Percentiles rank a stretch among this genome's conserved stretches.
These are phyloP conservation scores for Myotis yumanensis DNA, from an alignment of 2,113 vertebrate species.

Conservation along the genomic window DNA sequence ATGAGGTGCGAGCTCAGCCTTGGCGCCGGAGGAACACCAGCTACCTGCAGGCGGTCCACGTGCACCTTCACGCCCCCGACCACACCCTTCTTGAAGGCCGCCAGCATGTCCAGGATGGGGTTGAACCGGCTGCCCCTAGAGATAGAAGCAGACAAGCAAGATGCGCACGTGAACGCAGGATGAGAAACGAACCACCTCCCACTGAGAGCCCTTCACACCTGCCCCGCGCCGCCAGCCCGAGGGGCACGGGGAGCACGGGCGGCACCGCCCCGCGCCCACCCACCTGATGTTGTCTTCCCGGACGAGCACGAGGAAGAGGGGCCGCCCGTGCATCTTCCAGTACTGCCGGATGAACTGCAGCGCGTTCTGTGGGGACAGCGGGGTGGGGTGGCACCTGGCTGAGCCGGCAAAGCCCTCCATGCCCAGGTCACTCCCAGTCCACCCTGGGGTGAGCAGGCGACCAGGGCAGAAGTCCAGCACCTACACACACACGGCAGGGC, in stretches of 20 bases:
- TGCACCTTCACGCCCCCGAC: constrained; percentile 98
- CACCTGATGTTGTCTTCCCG: constrained; percentile 99
- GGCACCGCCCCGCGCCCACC: background rate
- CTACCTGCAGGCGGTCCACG: constrained; percentile 96
- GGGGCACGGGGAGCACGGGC: background rate
- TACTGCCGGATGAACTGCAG: constrained; percentile 98
- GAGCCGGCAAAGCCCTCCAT: background rate
- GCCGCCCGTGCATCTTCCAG: constrained; percentile 98
- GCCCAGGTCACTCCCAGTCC: no score
- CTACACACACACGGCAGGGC: no score
- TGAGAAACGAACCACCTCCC: background rate
- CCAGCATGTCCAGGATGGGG: constrained; percentile 97
- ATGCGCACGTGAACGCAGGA: background rate
- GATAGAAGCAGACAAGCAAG: constrained; percentile 46
- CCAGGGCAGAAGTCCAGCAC: no score
- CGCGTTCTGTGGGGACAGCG: constrained; percentile 88
- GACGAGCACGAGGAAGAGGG: constrained; percentile 96
- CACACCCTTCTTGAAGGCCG: constrained; percentile 93
- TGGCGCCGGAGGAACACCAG: background rate
- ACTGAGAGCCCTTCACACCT: background rate
- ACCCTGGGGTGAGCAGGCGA: no score
- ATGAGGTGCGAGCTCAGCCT: no score
- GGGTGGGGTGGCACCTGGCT: background rate
- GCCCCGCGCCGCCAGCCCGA: background rate
- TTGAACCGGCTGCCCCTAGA: constrained; percentile 97